phyloP scores from a whole-genome alignment of 1,140 invertebrate species.

The Micrasema longulum region DNA sequence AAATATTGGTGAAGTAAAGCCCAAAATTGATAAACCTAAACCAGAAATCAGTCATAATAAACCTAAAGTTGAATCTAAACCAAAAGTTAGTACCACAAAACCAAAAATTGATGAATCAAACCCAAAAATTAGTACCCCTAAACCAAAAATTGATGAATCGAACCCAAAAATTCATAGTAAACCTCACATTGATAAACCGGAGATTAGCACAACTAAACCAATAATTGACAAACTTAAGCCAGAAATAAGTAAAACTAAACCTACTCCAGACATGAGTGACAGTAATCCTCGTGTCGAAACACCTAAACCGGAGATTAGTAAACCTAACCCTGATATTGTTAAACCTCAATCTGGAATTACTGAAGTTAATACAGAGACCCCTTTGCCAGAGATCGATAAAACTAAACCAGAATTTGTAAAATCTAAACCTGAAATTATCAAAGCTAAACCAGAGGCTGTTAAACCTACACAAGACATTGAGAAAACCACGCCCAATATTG shows the following conservation, averaged over 20 bases:
- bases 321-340: slow-evolving; percentile 5
- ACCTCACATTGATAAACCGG: slow-evolving; percentile 11
- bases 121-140: not conserved
- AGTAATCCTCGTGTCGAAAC: not conserved
- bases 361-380: not conserved
- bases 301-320: slow-evolving; percentile 3
- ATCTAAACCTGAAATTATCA: slow-evolving; percentile 15
- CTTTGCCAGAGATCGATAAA: not conserved
- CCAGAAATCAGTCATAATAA: not conserved
- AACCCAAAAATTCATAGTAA: slow-evolving; percentile 2
- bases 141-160: not conserved
- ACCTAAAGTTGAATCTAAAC: not conserved
- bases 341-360: not conserved
- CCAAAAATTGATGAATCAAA: not conserved
- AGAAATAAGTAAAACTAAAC: slow-evolving; percentile 6
- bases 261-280: not conserved
- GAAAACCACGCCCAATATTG: not conserved
- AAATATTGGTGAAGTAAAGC: slow-evolving; percentile 1
- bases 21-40: not conserved
- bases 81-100: not conserved
- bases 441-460: not conserved
- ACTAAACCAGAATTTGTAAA: not conserved
- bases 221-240: not conserved
- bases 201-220: slow-evolving; percentile 12
- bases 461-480: slow-evolving; percentile 12